Base-by-base conservation (phyloP, 1,140 invertebrate genomes). In the Anadara kagoshimensis region DNA sequence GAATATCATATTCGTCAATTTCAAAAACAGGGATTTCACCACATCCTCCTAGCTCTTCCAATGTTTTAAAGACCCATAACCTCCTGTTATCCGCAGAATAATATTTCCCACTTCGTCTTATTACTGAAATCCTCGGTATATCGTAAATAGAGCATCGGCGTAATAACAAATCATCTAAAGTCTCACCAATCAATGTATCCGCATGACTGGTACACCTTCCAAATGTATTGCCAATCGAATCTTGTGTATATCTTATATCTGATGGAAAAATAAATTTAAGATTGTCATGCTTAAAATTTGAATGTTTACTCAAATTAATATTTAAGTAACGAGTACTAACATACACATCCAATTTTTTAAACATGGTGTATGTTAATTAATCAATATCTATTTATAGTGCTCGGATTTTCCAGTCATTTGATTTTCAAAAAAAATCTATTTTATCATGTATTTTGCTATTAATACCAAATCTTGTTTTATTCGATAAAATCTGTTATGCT, bases 211-310 rank as follows among this genome's bases (percentile, higher is more conserved):
- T 71, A 22, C 36, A 56, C n/a, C 16, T 7, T 1, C 69, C 69
- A 47, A 71, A 71, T 29, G 12, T 64, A 18, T 45, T 71, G 16
- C 49, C 29, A 45, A 64, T 64, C 11, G 69, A 71, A 47, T 71
- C 69, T 64, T 71, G 69, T 20, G 58, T 62, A 24, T 54, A 71
- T 29, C 59, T 41, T 56, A 71, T 71, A 20, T 71, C 69, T 10
- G 59, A 63, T 36, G 69, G 69, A n/a, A n/a, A 36, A 36, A 36
- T 36, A 36, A 36, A 36, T 7, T 36, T 36, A 36, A 36, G 29
- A 36, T 36, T 3, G 29, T 36, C 29, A 36, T 36, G 29, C 2
- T 36, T 36, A 36, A 36, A 36, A 36, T 3, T 36, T 2, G 7
- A 36, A 36, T 36, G 29, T 36, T 36, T 36, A 2, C 29, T 36